A percentile compares a stretch with the other conserved stretches of the same genome.
These are phyloP conservation scores for Neodiprion pinetum DNA, from an alignment of 1,140 invertebrate genomes.

Conservation along the genomic window DNA sequence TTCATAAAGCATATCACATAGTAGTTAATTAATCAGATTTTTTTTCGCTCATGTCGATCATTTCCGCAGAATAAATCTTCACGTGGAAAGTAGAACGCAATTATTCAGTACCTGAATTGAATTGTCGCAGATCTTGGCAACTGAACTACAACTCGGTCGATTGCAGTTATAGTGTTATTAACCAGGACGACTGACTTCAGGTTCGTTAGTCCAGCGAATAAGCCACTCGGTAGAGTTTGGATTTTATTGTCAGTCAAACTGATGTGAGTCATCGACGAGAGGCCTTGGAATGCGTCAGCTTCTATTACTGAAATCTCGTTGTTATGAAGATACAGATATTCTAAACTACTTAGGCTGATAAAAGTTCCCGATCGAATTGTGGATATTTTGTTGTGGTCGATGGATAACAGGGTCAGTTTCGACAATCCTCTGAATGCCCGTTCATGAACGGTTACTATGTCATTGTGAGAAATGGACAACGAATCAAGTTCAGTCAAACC, in stretches of 20 bases:
- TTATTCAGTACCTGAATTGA: neutral
- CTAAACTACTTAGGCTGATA: neutral
- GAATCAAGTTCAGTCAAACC: constrained; percentile 26
- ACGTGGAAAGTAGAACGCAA: too few species aligned
- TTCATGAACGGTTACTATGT: constrained; percentile 15
- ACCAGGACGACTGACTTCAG: neutral
- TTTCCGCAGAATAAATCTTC: too few species aligned
- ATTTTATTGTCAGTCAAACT: constrained; percentile 4
- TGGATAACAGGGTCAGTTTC: constrained; percentile 20
- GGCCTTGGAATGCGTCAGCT: neutral
- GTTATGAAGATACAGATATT: neutral
- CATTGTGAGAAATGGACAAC: constrained; percentile 28
- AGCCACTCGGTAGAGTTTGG: neutral
- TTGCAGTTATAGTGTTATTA: neutral
- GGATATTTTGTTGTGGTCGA: constrained; percentile 28
- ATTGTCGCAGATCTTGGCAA: neutral
- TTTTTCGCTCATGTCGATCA: too few species aligned
- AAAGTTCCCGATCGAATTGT: constrained; percentile 18
- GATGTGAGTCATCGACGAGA: neutral
- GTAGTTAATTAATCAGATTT: too few species aligned
- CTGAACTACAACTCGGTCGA: neutral
- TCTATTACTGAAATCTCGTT: constrained; percentile 6
- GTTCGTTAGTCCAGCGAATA: neutral
- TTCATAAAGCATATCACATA: too few species aligned
- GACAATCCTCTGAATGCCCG: constrained; percentile 21